phyloP scores from a whole-genome alignment of 1,140 invertebrate genomes.

The Sarcophaga peregrina region DNA sequence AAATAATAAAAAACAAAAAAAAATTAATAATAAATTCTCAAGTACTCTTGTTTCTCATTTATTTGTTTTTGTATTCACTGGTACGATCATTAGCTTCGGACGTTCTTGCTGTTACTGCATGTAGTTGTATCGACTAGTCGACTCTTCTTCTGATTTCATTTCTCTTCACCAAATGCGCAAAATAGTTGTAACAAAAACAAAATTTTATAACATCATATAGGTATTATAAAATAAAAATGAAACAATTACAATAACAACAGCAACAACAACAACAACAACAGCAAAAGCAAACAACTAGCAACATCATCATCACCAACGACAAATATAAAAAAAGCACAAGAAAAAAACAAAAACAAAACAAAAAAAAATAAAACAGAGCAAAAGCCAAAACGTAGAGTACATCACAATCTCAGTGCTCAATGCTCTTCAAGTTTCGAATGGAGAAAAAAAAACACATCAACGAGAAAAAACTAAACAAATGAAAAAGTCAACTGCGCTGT shows the following conservation, averaged over 20 bases:
- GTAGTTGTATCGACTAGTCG: constrained; percentile 26
- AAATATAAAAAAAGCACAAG: background rate
- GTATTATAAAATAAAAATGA: background rate
- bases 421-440: background rate
- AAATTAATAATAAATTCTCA: background rate
- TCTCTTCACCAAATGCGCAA: constrained; percentile 20
- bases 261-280: background rate
- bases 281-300: background rate
- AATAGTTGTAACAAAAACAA: background rate
- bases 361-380: background rate
- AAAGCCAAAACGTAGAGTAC: constrained; percentile 31
- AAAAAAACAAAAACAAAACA: no score
- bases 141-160: constrained; percentile 26
- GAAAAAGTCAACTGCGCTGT: constrained; percentile 31
- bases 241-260: background rate
- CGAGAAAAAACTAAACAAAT: constrained; percentile 6
- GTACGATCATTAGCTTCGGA: background rate
- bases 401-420: background rate
- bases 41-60: background rate
- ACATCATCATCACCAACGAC: background rate
- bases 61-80: background rate
- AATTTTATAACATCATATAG: background rate
- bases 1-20: background rate
- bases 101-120: background rate
- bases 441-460: background rate